Evolutionary conservation across 2,797 vertebrate species (phyloP).

Genomic region (Sebastes paucispinis): DNA sequence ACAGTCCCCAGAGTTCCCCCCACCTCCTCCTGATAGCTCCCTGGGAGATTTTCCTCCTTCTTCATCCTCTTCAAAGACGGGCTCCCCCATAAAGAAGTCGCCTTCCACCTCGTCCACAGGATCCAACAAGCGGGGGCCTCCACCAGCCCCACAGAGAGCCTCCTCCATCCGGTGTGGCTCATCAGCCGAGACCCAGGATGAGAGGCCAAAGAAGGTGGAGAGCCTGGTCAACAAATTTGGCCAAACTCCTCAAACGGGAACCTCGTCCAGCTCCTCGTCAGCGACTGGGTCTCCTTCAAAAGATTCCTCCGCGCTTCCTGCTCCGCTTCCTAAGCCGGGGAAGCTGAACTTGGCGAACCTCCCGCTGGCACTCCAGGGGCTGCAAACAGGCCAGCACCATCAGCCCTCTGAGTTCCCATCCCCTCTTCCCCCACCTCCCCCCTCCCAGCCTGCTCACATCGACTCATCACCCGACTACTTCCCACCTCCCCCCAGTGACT

Average conservation of each 20-base stretch:
- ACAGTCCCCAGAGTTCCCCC: conserved; percentile 91
- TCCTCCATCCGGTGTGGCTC: conserved; percentile 89
- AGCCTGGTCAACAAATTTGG: conserved; percentile 92
- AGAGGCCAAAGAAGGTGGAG: conserved; percentile 89
- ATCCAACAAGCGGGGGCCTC: conserved; percentile 89
- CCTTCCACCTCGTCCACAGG: conserved; percentile 83
- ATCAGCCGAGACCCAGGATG: conserved; percentile 84
- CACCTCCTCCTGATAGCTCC: conserved; percentile 90
- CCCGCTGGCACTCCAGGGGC: conserved; percentile 85
- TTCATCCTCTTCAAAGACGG: conserved; percentile 75
- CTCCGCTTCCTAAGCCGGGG: conserved; percentile 91
- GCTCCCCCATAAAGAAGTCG: conserved; percentile 90
- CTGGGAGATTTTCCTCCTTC: conserved; percentile 83
- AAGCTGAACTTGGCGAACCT: conserved; percentile 91
- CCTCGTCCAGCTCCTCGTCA: conserved; percentile 76
- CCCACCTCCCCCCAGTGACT: conserved; percentile 90
- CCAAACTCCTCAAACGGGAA: conserved; percentile 70
- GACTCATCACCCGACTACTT: conserved; percentile 91
- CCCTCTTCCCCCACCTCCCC: conserved; percentile 77
- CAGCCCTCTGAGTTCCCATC: conserved; percentile 85
- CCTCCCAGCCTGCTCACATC: conserved; percentile 76
- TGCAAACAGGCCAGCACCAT: conserved; percentile 69
- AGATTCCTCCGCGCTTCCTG: conserved; percentile 77
- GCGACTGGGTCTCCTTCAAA: conserved; percentile 85
- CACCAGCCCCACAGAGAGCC: conserved; percentile 92